A percentile compares a stretch with the other conserved stretches of the same genome.
phyloP scores from a whole-genome alignment of 1,140 invertebrate species.

The Drosophila melanica region DNA sequence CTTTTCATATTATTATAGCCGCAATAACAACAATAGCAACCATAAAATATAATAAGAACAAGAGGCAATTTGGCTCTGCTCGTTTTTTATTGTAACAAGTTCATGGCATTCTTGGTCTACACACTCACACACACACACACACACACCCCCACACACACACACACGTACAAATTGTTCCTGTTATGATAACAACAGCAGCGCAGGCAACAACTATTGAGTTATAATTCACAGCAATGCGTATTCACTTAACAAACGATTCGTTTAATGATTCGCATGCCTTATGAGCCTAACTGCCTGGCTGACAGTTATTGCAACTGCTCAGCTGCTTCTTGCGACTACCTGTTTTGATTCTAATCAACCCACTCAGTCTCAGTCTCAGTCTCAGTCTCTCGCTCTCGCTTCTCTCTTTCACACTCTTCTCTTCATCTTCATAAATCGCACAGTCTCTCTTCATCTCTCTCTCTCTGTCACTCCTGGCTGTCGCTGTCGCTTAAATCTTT shows the following conservation, averaged over 20 bases:
- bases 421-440: conserved; percentile 3
- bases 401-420: neutral
- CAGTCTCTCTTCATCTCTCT: neutral
- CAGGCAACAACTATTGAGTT: conserved; percentile 12
- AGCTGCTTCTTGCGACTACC: conserved; percentile 53
- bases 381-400: neutral
- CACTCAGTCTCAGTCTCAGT: conserved; percentile 38
- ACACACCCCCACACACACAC: neutral
- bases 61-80: conserved; percentile 47
- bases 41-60: conserved; percentile 49
- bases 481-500: conserved; percentile 55
- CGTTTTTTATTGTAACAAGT: conserved; percentile 42
- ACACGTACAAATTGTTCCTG: neutral
- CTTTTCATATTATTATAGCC: conserved; percentile 73
- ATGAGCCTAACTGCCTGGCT: neutral
- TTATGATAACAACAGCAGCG: conserved; percentile 54
- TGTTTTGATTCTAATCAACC: conserved; percentile 77
- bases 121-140: neutral
- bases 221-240: conserved; percentile 12
- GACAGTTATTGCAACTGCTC: conserved; percentile 47
- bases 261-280: conserved; percentile 20
- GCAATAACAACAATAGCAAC: conserved; percentile 39
- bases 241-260: conserved; percentile 24
- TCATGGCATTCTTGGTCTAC: conserved; percentile 37
- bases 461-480: conserved; percentile 11